phyloP scores from a whole-genome alignment of 2,113 vertebrate genomes.

The Seriola aureovittata region DNA sequence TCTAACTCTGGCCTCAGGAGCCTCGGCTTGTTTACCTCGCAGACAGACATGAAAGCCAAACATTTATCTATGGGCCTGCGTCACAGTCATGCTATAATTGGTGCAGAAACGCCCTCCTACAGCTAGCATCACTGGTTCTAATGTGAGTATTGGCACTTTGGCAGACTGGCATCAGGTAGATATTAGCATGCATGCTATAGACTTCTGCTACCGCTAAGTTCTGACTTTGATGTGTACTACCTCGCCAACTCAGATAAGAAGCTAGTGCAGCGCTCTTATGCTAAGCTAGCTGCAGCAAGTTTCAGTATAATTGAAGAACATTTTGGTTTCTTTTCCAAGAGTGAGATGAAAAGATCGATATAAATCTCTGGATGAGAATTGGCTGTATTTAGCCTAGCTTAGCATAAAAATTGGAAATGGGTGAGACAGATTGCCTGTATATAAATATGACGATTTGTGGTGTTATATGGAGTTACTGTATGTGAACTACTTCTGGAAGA shows the following conservation, averaged over 20 bases:
- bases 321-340: neutral
- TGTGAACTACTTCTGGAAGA: no score
- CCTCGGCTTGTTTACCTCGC: slow-evolving; percentile 40
- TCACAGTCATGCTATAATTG: slow-evolving; percentile 25
- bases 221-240: slow-evolving; percentile 12
- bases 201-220: neutral
- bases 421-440: neutral
- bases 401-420: neutral
- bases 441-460: neutral
- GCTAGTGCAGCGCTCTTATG: neutral
- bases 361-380: neutral
- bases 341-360: neutral
- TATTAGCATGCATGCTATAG: neutral
- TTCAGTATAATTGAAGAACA: neutral
- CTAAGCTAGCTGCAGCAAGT: neutral
- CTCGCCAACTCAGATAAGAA: neutral
- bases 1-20: slow-evolving; percentile 3
- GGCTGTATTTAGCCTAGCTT: neutral
- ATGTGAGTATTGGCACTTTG: neutral
- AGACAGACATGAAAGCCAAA: slow-evolving; percentile 60
- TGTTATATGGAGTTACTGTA: no score
- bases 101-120: slow-evolving; percentile 11
- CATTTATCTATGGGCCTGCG: slow-evolving; percentile 41
- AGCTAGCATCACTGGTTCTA: slow-evolving; percentile 4
- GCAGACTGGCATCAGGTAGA: neutral